Conservation (phyloP, 2,797 vertebrate species). For the Rhabdomys pumilio region DNA sequence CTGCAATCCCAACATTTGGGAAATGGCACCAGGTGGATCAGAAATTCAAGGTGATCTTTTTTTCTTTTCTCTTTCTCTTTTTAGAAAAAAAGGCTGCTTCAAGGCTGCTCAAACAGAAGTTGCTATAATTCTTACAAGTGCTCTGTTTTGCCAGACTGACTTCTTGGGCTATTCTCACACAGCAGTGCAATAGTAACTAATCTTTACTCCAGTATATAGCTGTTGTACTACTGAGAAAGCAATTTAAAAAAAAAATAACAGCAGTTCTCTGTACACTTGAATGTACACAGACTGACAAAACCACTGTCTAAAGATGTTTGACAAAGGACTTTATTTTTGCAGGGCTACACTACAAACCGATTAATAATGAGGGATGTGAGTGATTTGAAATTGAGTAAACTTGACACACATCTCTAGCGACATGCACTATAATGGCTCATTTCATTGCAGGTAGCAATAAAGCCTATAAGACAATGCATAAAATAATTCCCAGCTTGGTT, state of each 20-base stretch:
- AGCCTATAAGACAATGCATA: neutral
- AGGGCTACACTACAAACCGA: neutral
- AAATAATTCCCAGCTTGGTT: neutral
- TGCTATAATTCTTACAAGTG: neutral
- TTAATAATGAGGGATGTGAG: constrained; percentile 45
- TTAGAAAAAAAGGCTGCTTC: constrained; percentile 17
- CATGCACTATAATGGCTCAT: neutral
- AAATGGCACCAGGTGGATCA: neutral
- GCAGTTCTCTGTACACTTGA: neutral
- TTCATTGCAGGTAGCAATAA: constrained; percentile 18
- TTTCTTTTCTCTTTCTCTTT: no score
- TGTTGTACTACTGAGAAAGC: neutral
- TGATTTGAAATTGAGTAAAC: constrained; percentile 41
- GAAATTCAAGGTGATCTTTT: neutral
- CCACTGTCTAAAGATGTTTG: constrained; percentile 32
- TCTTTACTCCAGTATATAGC: neutral
- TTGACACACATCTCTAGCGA: neutral
- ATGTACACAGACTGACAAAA: constrained; percentile 11
- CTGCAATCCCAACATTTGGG: neutral
- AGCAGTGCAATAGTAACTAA: neutral
- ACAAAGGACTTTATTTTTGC: constrained; percentile 16
- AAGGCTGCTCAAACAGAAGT: neutral
- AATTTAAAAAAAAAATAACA: constrained; percentile 37
- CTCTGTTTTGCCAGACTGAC: neutral
- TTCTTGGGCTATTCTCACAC: neutral